These are phyloP conservation scores for Adelges cooleyi DNA, from an alignment of 1,140 invertebrate species.

Conservation along the genomic window DNA sequence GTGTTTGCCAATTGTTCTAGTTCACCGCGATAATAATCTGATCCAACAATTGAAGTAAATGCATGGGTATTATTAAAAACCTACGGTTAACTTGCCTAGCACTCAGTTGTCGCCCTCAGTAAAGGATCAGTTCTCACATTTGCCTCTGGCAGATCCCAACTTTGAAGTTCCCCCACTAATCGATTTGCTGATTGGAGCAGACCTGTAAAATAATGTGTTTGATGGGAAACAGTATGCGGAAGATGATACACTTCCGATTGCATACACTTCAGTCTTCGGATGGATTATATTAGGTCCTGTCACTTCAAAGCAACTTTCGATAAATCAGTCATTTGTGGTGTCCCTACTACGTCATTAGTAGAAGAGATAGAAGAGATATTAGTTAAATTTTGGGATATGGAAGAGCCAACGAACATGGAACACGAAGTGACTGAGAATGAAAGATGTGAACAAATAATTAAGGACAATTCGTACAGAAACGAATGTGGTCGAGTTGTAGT, in stretches of 20 bases:
- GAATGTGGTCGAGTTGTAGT: background rate
- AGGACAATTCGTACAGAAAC: background rate
- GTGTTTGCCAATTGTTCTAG: background rate
- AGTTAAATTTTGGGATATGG: background rate
- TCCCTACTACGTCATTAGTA: background rate
- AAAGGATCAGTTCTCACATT: background rate
- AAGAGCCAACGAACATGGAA: background rate
- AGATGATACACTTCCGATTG: too few species aligned
- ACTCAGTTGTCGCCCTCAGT: background rate
- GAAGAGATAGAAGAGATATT: background rate
- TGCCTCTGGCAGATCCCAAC: background rate
- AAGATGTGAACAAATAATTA: background rate
- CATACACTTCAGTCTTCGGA: background rate
- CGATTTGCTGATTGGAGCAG: background rate
- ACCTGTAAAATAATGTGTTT: background rate
- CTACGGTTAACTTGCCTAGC: background rate
- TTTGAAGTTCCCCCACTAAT: background rate
- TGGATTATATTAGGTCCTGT: background rate
- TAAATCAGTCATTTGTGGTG: background rate
- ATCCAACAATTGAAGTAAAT: background rate
- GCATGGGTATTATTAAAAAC: background rate
- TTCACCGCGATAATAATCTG: background rate
- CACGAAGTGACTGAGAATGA: background rate
- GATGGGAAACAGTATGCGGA: background rate
- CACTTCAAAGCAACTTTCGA: background rate